Evolutionary conservation across 2,113 vertebrate species (phyloP), one percentile per base, ranked within the genome.

Genomic region (Hippocampus abdominalis): DNA sequence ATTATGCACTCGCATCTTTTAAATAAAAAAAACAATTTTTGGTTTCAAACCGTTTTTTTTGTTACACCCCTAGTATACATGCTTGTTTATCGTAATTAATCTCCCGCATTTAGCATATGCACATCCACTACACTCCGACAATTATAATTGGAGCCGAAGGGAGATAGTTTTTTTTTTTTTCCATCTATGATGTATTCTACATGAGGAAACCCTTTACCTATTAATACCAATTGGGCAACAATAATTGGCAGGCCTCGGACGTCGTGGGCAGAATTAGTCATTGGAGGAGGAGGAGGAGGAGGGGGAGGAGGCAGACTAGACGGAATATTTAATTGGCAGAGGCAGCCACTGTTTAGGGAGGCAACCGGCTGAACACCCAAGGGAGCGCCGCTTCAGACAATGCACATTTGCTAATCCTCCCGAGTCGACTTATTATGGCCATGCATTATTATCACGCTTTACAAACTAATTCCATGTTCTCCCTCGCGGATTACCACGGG

Each of bases 381-480:
- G 90, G 87, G 88, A 88, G 66, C 23, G 75, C 81, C 74, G 85
- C 88, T 88, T 91, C 87, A 90, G 84, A 91, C 91, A 91, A 91
- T 89, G 83, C 89, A 87, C 87, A 86, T 86, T 89, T 86, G 79
- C 89, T 92, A 91, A 93, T 92, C 92, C 91, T 90, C 91, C 87
- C 83, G 89, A 89, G 88, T 90, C 87, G 83, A 89, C 87, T 90
- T 89, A 89, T 91, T 89, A 92, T 87, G 85, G 89, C 88, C 88
- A 84, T 87, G 87, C 88, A 89, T 93, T 92, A 92, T 91, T 90
- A 91, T 90, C 87, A 81, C 75, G 88, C 89, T 89, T 92, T 90
- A 90, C 86, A 87, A 92, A 91, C 90, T 91, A 91, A 91, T 91
- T 89, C 89, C 86, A 62, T 91, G 88, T 91, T 92, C 87, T 90